Conservation (phyloP, 2,797 vertebrate species). For the Zalophus californianus region DNA sequence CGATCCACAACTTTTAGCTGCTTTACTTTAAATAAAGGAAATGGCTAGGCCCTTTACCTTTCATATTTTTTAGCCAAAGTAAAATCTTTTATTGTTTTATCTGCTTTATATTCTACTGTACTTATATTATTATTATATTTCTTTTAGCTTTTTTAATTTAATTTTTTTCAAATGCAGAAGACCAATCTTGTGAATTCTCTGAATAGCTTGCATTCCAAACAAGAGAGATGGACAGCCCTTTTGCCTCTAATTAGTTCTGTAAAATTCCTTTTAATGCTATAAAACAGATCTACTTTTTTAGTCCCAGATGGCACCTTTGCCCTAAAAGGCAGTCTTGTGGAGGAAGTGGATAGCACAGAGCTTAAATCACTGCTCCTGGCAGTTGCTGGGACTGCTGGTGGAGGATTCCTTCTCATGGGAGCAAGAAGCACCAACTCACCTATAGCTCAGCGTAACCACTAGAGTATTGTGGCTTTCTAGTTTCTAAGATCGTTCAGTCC, state of each 20-base stretch:
- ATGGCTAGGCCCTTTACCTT: not conserved
- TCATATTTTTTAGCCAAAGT: not conserved
- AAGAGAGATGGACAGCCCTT: not conserved
- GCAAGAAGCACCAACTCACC: not conserved
- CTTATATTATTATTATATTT: constrained; percentile 45
- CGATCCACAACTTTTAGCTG: not conserved
- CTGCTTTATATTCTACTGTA: not conserved
- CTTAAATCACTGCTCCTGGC: not conserved
- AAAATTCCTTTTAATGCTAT: constrained; percentile 18
- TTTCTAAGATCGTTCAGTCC: not conserved
- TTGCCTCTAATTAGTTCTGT: constrained; percentile 55
- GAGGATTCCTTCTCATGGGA: constrained; percentile 18
- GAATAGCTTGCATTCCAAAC: not conserved
- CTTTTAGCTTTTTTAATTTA: constrained; percentile 44
- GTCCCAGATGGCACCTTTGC: constrained; percentile 41
- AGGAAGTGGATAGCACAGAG: not conserved
- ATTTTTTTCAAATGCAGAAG: constrained; percentile 13
- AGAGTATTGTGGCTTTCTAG: not conserved
- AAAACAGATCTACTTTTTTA: not conserved
- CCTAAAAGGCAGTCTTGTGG: constrained; percentile 7
- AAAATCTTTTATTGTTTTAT: constrained; percentile 22
- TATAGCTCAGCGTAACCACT: not conserved
- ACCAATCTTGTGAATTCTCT: not conserved
- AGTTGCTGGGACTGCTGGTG: not conserved
- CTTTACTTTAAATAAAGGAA: not conserved